These are phyloP conservation scores for Schizothorax lantsangensis DNA, from an alignment of 2,797 vertebrate species.

Conservation along the genomic window DNA sequence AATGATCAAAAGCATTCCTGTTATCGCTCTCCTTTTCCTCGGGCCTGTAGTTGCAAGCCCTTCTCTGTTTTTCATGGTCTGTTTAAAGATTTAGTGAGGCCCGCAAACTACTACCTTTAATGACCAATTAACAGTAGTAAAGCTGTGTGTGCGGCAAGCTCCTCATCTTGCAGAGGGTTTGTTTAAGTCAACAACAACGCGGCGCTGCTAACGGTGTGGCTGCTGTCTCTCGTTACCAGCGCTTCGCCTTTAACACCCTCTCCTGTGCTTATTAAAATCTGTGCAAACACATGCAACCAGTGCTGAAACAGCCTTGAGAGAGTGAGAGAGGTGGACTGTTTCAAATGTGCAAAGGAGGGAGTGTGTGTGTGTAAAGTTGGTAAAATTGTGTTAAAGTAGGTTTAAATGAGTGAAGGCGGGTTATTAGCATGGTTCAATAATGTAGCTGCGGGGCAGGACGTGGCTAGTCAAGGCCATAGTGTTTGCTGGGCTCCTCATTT, in stretches of 20 bases:
- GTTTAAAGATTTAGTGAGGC: conserved; percentile 85
- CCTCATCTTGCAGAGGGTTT: conserved; percentile 73
- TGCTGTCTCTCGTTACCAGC: conserved; percentile 70
- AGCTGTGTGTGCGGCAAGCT: conserved; percentile 69
- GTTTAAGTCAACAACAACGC: conserved; percentile 77
- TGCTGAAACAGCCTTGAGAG: conserved; percentile 70
- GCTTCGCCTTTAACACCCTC: conserved; percentile 59
- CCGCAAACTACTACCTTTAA: conserved; percentile 82
- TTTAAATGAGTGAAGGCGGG: conserved; percentile 77
- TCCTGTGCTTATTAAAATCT: conserved; percentile 79
- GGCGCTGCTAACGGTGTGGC: conserved; percentile 57
- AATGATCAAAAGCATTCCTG: conserved; percentile 79
- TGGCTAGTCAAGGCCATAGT: conserved; percentile 77
- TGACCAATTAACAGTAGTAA: conserved; percentile 85
- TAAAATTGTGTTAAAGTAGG: conserved; percentile 74
- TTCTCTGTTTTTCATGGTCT: conserved; percentile 80
- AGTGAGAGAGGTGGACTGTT: conserved; percentile 46
- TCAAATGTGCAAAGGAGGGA: conserved; percentile 64
- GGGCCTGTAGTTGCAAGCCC: conserved; percentile 74
- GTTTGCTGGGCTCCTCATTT: conserved; percentile 78
- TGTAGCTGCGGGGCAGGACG: conserved; percentile 80
- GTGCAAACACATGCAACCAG: conserved; percentile 56
- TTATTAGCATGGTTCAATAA: conserved; percentile 84
- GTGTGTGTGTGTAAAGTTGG: conserved; percentile 62
- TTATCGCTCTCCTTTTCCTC: conserved; percentile 63